Evolutionary conservation across 2,888 invertebrate genomes (phyloP).

Genomic region (Lamellibrachia satsuma): DNA sequence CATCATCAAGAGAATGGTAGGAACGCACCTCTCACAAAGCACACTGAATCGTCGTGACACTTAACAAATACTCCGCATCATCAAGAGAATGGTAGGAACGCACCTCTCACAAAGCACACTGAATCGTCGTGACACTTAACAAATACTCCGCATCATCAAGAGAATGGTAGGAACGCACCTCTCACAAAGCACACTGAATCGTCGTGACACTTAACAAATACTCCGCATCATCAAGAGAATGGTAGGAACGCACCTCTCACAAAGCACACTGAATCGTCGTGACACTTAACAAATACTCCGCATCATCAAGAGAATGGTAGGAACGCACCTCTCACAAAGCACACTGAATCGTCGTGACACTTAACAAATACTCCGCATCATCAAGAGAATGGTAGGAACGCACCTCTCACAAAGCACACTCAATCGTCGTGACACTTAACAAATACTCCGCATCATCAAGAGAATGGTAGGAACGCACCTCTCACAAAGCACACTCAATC

Average conservation of each 20-base stretch:
- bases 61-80: constrained; percentile 27
- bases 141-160: not conserved
- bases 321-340: constrained; percentile 20
- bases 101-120: too few relatives aligned
- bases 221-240: constrained; percentile 63
- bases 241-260: constrained; percentile 43
- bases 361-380: not conserved
- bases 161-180: not conserved
- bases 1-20: constrained; percentile 62
- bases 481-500: too few relatives aligned
- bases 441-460: constrained; percentile 62
- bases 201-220: too few relatives aligned
- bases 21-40: constrained; percentile 25
- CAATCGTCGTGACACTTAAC: not conserved
- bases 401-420: not conserved
- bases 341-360: not conserved
- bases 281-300: not conserved
- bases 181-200: not conserved
- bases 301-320: constrained; percentile 59
- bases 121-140: not conserved
- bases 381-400: not conserved
- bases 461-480: constrained; percentile 51
- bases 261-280: too few relatives aligned
- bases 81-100: constrained; percentile 59
- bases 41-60: not conserved